Evolutionary conservation across 2,113 vertebrate genomes (phyloP).

Genomic region (Caranx melampygus): DNA sequence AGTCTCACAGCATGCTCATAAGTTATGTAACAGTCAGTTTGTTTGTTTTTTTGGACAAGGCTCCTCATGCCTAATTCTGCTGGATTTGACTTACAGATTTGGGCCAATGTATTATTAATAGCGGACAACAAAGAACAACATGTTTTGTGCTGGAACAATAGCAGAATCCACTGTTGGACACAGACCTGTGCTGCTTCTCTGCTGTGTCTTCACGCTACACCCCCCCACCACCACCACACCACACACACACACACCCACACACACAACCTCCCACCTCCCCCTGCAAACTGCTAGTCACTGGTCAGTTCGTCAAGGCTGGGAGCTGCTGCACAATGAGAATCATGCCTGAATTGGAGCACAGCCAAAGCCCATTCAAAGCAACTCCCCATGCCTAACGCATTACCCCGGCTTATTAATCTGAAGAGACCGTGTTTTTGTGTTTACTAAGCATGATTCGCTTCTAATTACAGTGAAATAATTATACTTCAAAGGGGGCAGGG

Average conservation of each 20-base stretch:
- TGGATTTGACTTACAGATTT: conserved; percentile 70
- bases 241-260: no score
- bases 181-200: conserved; percentile 29
- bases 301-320: conserved; percentile 66
- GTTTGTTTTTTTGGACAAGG: conserved; percentile 15
- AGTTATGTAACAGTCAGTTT: conserved; percentile 25
- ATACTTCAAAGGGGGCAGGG: conserved; percentile 91
- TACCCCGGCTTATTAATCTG: conserved; percentile 95
- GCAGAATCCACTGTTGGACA: conserved; percentile 64
- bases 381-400: conserved; percentile 94
- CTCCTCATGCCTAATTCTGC: conserved; percentile 21
- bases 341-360: conserved; percentile 83
- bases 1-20: neutral
- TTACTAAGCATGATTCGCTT: conserved; percentile 97
- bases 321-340: conserved; percentile 73
- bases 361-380: conserved; percentile 94
- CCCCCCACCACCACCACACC: neutral
- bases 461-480: conserved; percentile 99
- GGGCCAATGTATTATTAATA: conserved; percentile 72
- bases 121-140: conserved; percentile 73
- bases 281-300: conserved; percentile 43
- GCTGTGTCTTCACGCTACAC: conserved; percentile 33
- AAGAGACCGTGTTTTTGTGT: conserved; percentile 94
- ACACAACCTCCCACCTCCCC: neutral
- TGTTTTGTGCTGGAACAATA: conserved; percentile 74